Percentiles rank a stretch among this genome's conserved stretches.
Conservation (phyloP, 2,113 vertebrate genomes). For the Ariopsis seemanni region DNA sequence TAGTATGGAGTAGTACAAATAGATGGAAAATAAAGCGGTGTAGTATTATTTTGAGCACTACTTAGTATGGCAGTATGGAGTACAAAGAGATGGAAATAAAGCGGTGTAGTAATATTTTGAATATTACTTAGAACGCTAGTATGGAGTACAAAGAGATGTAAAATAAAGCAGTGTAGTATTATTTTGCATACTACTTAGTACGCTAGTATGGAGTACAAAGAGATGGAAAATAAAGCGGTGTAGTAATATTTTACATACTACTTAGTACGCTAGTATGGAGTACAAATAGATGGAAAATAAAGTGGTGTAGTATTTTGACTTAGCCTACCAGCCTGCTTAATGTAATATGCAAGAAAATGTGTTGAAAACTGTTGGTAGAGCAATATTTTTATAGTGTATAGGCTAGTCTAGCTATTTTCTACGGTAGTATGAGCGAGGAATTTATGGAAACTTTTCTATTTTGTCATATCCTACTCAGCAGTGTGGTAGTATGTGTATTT, state of each 20-base stretch:
- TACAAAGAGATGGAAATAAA: background rate
- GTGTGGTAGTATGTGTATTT: slow-evolving; percentile 24
- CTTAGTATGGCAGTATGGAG: background rate
- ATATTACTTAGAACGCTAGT: background rate
- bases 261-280: background rate
- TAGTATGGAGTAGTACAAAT: background rate
- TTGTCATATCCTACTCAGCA: background rate
- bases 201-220: background rate
- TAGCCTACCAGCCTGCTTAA: background rate
- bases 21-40: background rate
- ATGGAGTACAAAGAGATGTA: background rate
- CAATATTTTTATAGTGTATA: background rate
- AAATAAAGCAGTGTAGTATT: background rate
- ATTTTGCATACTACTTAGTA: background rate
- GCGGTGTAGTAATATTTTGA: background rate
- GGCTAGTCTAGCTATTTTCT: background rate
- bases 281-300: background rate
- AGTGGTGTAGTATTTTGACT: background rate
- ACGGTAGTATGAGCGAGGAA: background rate
- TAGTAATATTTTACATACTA: background rate
- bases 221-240: background rate
- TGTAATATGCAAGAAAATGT: background rate
- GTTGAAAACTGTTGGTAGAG: background rate
- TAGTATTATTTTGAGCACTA: background rate
- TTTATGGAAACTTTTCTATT: background rate